Evolutionary conservation across 2,797 vertebrate species (phyloP).

Genomic region (Brotula barbata): DNA sequence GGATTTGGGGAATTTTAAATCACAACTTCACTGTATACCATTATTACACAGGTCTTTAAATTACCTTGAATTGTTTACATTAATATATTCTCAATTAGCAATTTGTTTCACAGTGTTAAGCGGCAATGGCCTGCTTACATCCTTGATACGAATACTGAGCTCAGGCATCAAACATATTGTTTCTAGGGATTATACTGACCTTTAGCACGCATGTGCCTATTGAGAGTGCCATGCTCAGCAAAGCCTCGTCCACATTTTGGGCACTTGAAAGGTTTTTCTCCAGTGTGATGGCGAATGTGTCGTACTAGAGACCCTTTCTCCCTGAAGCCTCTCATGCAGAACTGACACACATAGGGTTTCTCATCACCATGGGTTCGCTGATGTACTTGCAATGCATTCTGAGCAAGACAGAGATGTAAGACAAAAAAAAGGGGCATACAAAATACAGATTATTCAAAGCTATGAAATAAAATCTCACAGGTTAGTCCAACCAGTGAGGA

Average conservation of each 20-base stretch:
- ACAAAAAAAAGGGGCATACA: neutral
- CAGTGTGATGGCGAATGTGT: slow-evolving; percentile 95
- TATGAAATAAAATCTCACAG: neutral
- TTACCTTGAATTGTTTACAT: too few species aligned
- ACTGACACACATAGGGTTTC: slow-evolving; percentile 91
- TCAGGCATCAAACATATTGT: too few species aligned
- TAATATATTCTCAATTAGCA: too few species aligned
- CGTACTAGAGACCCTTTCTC: slow-evolving; percentile 96
- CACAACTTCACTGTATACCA: too few species aligned
- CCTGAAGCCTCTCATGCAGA: slow-evolving; percentile 89
- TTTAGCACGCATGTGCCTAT: slow-evolving; percentile 94
- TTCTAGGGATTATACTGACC: slow-evolving; percentile 69
- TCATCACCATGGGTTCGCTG: slow-evolving; percentile 92
- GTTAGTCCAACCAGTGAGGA: neutral
- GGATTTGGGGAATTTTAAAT: too few species aligned
- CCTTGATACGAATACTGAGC: neutral
- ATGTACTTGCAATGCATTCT: slow-evolving; percentile 98
- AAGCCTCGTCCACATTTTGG: slow-evolving; percentile 90
- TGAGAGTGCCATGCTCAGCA: slow-evolving; percentile 95
- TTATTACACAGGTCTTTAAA: too few species aligned
- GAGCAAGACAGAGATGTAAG: slow-evolving; percentile 15
- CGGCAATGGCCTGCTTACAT: neutral
- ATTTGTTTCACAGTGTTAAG: too few species aligned
- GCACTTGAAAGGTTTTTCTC: slow-evolving; percentile 96
- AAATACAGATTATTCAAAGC: neutral